Percentiles rank a stretch among this genome's conserved stretches.
phyloP scores from a whole-genome alignment of 2,797 vertebrate genomes.

The Benthosema pterotum region DNA sequence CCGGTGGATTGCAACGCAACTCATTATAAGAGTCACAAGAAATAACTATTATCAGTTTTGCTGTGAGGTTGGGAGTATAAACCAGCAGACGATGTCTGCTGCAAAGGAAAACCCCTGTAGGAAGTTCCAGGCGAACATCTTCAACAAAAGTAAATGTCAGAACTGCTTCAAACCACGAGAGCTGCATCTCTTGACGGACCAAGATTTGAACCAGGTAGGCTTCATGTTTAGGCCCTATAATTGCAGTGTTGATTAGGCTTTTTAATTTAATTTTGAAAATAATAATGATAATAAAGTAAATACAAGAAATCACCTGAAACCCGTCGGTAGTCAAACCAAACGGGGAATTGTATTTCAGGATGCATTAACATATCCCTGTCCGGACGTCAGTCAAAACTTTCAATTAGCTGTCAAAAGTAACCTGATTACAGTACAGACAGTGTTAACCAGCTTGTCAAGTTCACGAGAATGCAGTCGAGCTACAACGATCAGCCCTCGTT shows the following conservation, averaged over 20 bases:
- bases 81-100: constrained; percentile 81
- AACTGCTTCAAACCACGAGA: constrained; percentile 98
- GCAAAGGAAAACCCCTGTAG: constrained; percentile 94
- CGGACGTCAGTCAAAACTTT: constrained; percentile 10
- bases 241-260: neutral
- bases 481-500: neutral
- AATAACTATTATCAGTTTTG: constrained; percentile 11
- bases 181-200: constrained; percentile 93
- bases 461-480: constrained; percentile 1
- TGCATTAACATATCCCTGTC: neutral
- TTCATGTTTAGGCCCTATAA: no score
- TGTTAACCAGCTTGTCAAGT: constrained; percentile 3
- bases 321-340: neutral
- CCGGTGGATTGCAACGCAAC: constrained; percentile 27
- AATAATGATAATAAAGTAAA: no score
- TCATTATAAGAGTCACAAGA: neutral
- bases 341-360: neutral
- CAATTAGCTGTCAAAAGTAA: neutral
- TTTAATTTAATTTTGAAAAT: no score
- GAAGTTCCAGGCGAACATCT: constrained; percentile 98
- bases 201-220: constrained; percentile 94
- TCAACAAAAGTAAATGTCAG: constrained; percentile 99
- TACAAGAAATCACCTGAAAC: neutral
- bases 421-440: neutral
- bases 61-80: constrained; percentile 12